Percentiles rank a stretch among this genome's conserved stretches.
Conservation (phyloP, 2,888 invertebrate genomes). For the Cetonia aurata region DNA sequence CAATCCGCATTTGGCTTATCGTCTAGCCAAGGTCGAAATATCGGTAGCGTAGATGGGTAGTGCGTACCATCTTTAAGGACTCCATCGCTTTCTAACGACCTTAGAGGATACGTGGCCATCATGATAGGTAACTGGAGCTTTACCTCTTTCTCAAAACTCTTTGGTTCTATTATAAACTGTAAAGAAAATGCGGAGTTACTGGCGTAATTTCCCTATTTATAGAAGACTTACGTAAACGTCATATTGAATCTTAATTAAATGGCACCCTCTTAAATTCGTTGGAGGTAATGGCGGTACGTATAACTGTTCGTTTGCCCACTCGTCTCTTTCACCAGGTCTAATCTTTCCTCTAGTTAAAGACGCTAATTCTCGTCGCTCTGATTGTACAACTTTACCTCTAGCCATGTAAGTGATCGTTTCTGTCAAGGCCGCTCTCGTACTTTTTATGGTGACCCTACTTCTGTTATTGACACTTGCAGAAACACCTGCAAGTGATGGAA, state of each 20-base stretch:
- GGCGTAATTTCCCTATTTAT: background rate
- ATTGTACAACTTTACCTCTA: slow-evolving; percentile 86
- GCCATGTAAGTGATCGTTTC: slow-evolving; percentile 92
- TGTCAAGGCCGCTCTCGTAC: slow-evolving; percentile 87
- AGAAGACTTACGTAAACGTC: slow-evolving; percentile 85
- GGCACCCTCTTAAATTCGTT: slow-evolving; percentile 93
- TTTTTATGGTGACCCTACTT: slow-evolving; percentile 86
- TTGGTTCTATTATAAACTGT: slow-evolving; percentile 89
- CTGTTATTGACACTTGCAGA: slow-evolving; percentile 88
- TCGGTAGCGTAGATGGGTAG: slow-evolving; percentile 91
- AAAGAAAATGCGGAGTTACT: slow-evolving; percentile 18
- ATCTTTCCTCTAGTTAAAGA: slow-evolving; percentile 84
- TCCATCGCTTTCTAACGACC: slow-evolving; percentile 75
- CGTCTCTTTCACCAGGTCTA: slow-evolving; percentile 83
- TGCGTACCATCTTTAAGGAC: slow-evolving; percentile 86
- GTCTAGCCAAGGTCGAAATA: slow-evolving; percentile 90
- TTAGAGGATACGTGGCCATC: slow-evolving; percentile 91
- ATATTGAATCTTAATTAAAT: slow-evolving; percentile 92
- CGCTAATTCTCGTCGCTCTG: slow-evolving; percentile 88
- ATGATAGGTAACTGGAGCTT: slow-evolving; percentile 92
- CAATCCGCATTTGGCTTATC: slow-evolving; percentile 70
- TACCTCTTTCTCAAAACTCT: slow-evolving; percentile 91
- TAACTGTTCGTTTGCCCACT: slow-evolving; percentile 89
- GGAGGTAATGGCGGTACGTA: slow-evolving; percentile 95
- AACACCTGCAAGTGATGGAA: slow-evolving; percentile 70